A percentile compares a stretch with the other conserved stretches of the same genome.
Evolutionary conservation across 2,797 vertebrate species (phyloP).

Genomic region (Chromobotia macracanthus): DNA sequence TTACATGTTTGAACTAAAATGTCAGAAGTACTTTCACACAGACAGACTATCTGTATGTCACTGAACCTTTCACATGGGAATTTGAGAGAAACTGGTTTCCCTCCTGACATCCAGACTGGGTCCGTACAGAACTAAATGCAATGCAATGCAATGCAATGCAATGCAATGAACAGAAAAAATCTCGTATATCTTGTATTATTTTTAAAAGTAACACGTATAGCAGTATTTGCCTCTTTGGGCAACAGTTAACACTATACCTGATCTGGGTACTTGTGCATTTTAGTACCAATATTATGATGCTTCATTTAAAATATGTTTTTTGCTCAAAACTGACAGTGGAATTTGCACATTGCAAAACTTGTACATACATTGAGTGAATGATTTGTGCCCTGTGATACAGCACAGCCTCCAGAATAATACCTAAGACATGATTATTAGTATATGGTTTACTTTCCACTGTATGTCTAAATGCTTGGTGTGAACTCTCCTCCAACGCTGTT

Average conservation of each 20-base stretch:
- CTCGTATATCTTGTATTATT: neutral
- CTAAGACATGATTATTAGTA: conserved; percentile 13
- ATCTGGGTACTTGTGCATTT: neutral
- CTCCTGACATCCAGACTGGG: neutral
- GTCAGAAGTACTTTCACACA: neutral
- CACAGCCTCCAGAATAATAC: neutral
- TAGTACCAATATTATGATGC: too few species aligned
- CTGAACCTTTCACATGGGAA: conserved; percentile 17
- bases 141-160: too few species aligned
- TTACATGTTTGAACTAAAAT: neutral
- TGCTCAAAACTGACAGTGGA: neutral
- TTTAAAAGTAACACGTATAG: neutral
- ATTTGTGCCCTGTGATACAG: neutral
- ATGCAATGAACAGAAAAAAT: neutral
- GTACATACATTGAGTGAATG: neutral
- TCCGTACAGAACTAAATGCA: neutral
- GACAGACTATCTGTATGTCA: conserved; percentile 1
- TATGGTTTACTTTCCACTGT: neutral
- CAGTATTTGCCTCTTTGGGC: neutral
- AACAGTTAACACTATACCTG: neutral
- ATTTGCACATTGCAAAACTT: neutral
- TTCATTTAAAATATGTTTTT: neutral
- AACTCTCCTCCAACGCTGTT: neutral
- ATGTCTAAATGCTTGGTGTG: neutral
- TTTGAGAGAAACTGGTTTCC: neutral